A percentile compares a stretch with the other conserved stretches of the same genome.
phyloP scores from a whole-genome alignment of 2,888 invertebrate genomes.

The Pemphredon lugubris region DNA sequence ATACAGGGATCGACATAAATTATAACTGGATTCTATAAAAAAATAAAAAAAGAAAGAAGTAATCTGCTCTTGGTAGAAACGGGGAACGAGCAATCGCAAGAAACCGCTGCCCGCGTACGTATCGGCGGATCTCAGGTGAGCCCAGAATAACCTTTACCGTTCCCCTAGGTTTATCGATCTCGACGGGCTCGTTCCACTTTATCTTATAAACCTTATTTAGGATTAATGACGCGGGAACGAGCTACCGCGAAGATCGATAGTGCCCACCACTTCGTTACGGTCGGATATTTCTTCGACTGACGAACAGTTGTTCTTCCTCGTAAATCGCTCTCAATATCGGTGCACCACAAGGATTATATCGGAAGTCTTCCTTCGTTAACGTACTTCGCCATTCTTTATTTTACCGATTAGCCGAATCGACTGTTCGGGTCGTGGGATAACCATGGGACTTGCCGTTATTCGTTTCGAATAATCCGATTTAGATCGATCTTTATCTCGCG shows the following conservation, averaged over 20 bases:
- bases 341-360: slow-evolving; percentile 23
- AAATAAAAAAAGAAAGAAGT: slow-evolving; percentile 4
- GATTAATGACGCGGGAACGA: slow-evolving; percentile 61
- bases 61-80: slow-evolving; percentile 14
- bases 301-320: slow-evolving; percentile 45
- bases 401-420: background rate
- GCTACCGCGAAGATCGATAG: slow-evolving; percentile 59
- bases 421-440: background rate
- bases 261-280: slow-evolving; percentile 48
- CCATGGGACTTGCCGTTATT: no score
- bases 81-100: slow-evolving; percentile 24
- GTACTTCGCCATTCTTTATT: background rate
- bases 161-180: slow-evolving; percentile 59
- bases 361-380: background rate
- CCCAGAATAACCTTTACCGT: slow-evolving; percentile 53
- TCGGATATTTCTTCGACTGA: slow-evolving; percentile 50
- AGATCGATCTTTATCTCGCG: no score
- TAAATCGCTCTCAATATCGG: slow-evolving; percentile 35
- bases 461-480: no score
- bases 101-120: slow-evolving; percentile 36
- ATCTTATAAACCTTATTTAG: slow-evolving; percentile 68
- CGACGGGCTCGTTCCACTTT: slow-evolving; percentile 48
- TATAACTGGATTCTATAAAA: slow-evolving; percentile 20
- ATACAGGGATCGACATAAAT: slow-evolving; percentile 21
- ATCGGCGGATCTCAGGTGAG: slow-evolving; percentile 53